A percentile compares a stretch with the other conserved stretches of the same genome.
Evolutionary conservation across 2,113 vertebrate genomes (phyloP).

Genomic region (Ctenodactylus gundi): DNA sequence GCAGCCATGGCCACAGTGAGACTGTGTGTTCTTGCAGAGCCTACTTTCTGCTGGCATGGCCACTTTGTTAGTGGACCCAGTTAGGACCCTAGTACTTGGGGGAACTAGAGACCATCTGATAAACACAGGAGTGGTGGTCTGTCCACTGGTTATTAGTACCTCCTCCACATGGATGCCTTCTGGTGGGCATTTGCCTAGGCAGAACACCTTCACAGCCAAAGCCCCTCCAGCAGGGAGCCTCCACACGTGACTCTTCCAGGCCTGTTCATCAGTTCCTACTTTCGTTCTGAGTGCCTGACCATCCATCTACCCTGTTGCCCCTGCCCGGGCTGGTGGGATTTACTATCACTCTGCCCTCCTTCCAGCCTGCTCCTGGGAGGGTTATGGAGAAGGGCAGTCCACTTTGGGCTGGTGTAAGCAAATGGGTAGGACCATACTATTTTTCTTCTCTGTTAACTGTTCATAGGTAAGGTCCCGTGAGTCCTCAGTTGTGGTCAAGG

Average conservation of each 20-base stretch:
- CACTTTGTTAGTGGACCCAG: background rate
- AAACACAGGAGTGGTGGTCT: background rate
- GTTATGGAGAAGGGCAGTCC: background rate
- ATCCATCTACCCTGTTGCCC: background rate
- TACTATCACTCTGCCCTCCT: background rate
- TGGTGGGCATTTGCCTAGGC: background rate
- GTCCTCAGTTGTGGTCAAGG: background rate
- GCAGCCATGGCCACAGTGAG: background rate
- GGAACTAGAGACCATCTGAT: background rate
- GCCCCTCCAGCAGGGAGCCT: background rate
- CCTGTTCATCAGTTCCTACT: background rate
- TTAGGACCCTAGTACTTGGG: background rate
- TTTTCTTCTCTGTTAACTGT: background rate
- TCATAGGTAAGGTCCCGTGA: background rate
- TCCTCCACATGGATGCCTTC: background rate
- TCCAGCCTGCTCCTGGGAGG: background rate
- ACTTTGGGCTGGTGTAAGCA: background rate
- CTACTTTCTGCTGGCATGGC: background rate
- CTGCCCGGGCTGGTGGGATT: background rate
- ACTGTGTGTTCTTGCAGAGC: background rate
- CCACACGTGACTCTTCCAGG: background rate
- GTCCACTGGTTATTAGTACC: background rate
- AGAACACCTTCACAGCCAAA: background rate
- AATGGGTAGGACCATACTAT: background rate
- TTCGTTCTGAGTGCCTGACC: background rate